These are phyloP conservation scores for Caracal caracal DNA, from an alignment of 2,113 vertebrate species.

Conservation along the genomic window DNA sequence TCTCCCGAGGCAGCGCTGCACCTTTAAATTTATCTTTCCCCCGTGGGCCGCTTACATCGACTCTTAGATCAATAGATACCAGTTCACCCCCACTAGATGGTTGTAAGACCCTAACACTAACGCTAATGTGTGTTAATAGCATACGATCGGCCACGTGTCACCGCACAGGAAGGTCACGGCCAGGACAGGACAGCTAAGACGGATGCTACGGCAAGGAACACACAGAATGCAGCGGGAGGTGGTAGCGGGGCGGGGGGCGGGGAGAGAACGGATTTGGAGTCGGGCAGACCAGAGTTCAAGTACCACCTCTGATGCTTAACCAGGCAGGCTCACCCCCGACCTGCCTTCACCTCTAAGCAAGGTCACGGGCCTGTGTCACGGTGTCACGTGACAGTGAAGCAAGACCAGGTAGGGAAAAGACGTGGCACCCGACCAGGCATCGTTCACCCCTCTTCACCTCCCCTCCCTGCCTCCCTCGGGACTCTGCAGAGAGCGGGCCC, in stretches of 20 bases:
- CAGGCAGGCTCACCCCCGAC: neutral
- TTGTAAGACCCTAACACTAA: neutral
- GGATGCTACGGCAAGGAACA: neutral
- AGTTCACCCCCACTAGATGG: neutral
- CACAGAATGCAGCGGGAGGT: too few relatives aligned
- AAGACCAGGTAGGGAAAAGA: neutral
- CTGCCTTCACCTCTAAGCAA: neutral
- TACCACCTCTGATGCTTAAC: neutral
- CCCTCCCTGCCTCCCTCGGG: neutral
- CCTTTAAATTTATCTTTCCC: neutral
- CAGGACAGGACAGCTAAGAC: neutral
- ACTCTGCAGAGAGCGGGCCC: neutral
- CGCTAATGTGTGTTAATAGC: neutral
- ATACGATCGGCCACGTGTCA: too few relatives aligned
- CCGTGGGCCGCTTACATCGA: neutral
- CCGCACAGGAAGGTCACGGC: neutral
- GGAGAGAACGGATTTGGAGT: neutral
- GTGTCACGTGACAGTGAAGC: too few relatives aligned
- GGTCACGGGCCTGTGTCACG: rapidly evolving
- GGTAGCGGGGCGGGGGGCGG: rapidly evolving
- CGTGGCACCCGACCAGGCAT: neutral
- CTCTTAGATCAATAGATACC: neutral
- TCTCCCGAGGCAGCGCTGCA: neutral
- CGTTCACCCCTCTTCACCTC: neutral
- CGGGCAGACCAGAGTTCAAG: neutral